These are phyloP conservation scores for Kuschelorhynchus macadamiae DNA, from an alignment of 2,888 invertebrate species.

Conservation along the genomic window DNA sequence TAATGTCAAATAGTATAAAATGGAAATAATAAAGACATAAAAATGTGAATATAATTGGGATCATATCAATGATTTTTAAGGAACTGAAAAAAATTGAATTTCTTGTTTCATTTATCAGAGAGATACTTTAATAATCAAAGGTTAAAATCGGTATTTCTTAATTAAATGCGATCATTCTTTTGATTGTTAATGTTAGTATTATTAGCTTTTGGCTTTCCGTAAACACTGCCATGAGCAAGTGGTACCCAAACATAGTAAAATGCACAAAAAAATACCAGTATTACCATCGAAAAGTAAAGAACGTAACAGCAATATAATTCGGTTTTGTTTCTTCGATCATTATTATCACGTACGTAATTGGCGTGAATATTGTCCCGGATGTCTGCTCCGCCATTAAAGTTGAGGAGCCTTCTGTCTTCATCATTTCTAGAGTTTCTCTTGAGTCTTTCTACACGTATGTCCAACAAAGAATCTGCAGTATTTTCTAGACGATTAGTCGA, in stretches of 20 bases:
- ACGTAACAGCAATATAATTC: slow-evolving; percentile 11
- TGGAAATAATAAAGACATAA: too few species aligned
- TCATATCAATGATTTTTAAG: too few species aligned
- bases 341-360: not conserved
- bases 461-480: slow-evolving; percentile 3
- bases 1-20: too few species aligned
- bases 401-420: too few species aligned
- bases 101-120: too few species aligned
- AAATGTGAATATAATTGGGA: too few species aligned
- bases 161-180: not conserved
- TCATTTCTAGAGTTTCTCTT: not conserved
- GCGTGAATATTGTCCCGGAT: not conserved
- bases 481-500: not conserved
- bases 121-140: too few species aligned
- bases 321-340: slow-evolving; percentile 1
- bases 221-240: not conserved
- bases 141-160: too few species aligned
- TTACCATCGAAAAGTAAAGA: slow-evolving; percentile 11
- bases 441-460: not conserved
- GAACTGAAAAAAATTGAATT: too few species aligned
- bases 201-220: slow-evolving; percentile 1
- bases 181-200: not conserved
- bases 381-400: not conserved
- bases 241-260: slow-evolving; percentile 26
- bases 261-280: slow-evolving; percentile 6